phyloP scores from a whole-genome alignment of 2,888 invertebrate species.

The Caenorhabditis sp. region DNA sequence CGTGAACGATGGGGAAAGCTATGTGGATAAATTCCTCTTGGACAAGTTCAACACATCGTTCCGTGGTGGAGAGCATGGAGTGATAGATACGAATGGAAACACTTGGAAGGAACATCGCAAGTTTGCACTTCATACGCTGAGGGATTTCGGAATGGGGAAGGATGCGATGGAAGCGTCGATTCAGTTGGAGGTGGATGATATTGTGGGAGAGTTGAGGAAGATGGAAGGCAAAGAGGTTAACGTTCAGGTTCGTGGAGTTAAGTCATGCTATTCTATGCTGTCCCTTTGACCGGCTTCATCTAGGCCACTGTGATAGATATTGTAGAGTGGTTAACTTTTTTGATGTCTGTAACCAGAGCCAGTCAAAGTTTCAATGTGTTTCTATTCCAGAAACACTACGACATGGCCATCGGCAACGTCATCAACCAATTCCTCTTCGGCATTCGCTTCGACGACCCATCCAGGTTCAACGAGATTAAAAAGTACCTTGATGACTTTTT shows the following conservation, averaged over 20 bases:
- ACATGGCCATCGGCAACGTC: constrained; percentile 64
- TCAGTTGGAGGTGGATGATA: constrained; percentile 55
- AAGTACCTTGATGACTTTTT: constrained; percentile 32
- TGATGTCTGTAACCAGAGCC: no score
- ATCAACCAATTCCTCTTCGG: constrained; percentile 71
- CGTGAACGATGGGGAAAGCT: constrained; percentile 65
- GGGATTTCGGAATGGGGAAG: constrained; percentile 71
- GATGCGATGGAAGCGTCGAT: constrained; percentile 69
- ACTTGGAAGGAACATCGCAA: constrained; percentile 68
- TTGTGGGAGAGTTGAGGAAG: constrained; percentile 39
- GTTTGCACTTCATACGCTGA: constrained; percentile 63
- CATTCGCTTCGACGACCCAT: constrained; percentile 61
- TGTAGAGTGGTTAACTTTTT: no score
- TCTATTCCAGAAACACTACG: constrained; percentile 44
- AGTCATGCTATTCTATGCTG: no score
- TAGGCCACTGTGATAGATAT: no score
- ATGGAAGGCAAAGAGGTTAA: constrained; percentile 40
- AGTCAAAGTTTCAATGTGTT: no score
- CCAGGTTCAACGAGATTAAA: constrained; percentile 24
- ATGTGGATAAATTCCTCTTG: constrained; percentile 58
- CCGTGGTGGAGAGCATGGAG: constrained; percentile 63
- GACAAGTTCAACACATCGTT: constrained; percentile 52
- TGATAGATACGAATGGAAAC: constrained; percentile 67
- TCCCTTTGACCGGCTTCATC: no score
- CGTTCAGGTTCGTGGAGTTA: constrained; percentile 38